Percentiles rank a stretch among this genome's conserved stretches.
phyloP scores from a whole-genome alignment of 2,888 invertebrate genomes.

The Thelaira solivaga region DNA sequence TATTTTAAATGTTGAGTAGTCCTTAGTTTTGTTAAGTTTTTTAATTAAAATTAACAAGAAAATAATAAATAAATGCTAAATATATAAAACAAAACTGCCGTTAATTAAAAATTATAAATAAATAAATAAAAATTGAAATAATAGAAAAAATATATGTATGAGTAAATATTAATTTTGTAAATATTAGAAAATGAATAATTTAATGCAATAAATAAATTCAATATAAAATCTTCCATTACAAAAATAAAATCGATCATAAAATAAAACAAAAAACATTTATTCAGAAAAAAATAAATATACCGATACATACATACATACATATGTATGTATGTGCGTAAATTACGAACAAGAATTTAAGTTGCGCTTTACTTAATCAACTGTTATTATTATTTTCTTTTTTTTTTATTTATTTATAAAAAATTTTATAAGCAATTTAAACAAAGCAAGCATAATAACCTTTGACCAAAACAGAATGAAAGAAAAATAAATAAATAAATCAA shows the following conservation, averaged over 20 bases:
- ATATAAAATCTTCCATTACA: slow-evolving; percentile 60
- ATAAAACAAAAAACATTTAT: slow-evolving; percentile 1
- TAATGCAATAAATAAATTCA: slow-evolving; percentile 60
- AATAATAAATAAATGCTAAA: slow-evolving; percentile 55
- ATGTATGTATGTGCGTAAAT: too few relatives aligned
- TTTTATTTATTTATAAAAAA: too few relatives aligned
- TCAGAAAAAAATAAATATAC: not conserved
- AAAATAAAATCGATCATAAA: slow-evolving; percentile 36
- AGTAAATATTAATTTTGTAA: slow-evolving; percentile 53
- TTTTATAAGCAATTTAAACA: too few relatives aligned
- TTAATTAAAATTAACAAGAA: slow-evolving; percentile 1
- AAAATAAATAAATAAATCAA: not conserved
- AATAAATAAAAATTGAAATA: slow-evolving; percentile 30
- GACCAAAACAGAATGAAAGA: slow-evolving; percentile 30
- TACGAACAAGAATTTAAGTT: too few relatives aligned
- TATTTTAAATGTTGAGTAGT: slow-evolving; percentile 25
- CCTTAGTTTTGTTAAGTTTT: not conserved
- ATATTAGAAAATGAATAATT: slow-evolving; percentile 54
- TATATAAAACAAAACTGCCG: slow-evolving; percentile 67
- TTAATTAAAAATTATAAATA: slow-evolving; percentile 62
- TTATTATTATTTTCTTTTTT: too few relatives aligned
- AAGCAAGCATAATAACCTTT: slow-evolving; percentile 18
- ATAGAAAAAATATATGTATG: not conserved
- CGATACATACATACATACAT: too few relatives aligned
- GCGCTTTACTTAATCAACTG: too few relatives aligned